These are phyloP conservation scores for Dusona sp. DNA, from an alignment of 2,888 invertebrate species.

Conservation along the genomic window DNA sequence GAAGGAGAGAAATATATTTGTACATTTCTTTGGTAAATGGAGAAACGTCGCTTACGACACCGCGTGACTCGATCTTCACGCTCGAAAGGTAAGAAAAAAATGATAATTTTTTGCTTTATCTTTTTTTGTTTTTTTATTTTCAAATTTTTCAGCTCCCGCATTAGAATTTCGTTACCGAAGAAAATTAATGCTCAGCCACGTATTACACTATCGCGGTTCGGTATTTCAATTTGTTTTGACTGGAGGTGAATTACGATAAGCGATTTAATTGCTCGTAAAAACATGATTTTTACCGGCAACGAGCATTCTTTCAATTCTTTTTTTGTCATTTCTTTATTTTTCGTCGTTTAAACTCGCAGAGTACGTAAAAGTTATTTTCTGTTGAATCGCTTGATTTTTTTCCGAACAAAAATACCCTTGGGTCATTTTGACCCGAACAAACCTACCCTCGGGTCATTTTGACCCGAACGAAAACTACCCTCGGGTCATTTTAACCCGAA, in stretches of 20 bases:
- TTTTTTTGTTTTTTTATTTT: background rate
- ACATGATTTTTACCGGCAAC: background rate
- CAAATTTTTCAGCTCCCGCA: background rate
- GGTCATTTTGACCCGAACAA: background rate
- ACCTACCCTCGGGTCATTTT: background rate
- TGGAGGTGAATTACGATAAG: background rate
- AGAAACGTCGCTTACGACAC: slow-evolving; percentile 70
- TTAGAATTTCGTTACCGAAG: no score
- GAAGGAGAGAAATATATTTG: background rate
- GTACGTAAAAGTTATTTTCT: background rate
- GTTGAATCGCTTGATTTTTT: background rate
- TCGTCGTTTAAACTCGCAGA: background rate
- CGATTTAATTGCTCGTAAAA: background rate
- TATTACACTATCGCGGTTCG: background rate
- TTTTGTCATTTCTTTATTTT: background rate
- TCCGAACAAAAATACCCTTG: background rate
- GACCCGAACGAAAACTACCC: background rate
- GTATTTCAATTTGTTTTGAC: background rate
- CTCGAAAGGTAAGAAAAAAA: slow-evolving; percentile 71
- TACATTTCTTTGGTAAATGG: slow-evolving; percentile 71
- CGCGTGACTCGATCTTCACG: slow-evolving; percentile 70
- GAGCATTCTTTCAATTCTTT: background rate
- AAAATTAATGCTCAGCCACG: background rate
- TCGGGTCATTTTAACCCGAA: background rate
- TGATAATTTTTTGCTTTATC: background rate